Base-by-base conservation (phyloP, 2,113 vertebrate genomes). In the Microcebus murinus region DNA sequence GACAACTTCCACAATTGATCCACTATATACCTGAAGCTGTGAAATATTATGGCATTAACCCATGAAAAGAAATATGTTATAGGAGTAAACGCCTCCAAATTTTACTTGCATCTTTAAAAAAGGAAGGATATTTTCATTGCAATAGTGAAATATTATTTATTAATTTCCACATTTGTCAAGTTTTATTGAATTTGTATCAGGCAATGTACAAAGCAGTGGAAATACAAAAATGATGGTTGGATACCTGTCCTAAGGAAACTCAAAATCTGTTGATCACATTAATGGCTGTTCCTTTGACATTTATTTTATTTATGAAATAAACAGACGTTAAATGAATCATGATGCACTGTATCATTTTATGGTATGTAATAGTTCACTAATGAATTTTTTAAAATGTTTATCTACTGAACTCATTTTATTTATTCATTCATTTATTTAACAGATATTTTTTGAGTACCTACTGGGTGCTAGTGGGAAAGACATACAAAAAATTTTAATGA, bases 291-390 rank as follows among this genome's bases (percentile, higher is more conserved):
- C 20, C 18, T 71, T 95, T 36, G 63, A 31, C 11, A n/a, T n/a
- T 79, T 65, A 77, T 50, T 90, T 94, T 92, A 77, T 85, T 82
- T 93, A 57, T 84, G 68, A 83, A 92, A 68, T 61, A 86, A 83
- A 1, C 48, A 89, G 48, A 86, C 6, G 13, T 50, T 73, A 93
- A 91, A 63, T 67, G 13, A 95, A 90, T 92, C 21, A 50, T 39
- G 17, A 52, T 59, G 7, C 0, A 70, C 18, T 74, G 5, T 9
- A 80, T 57, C 55, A 50, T 85, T 91, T 55, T 67, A 48, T 61
- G 8, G 13, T 71, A 76, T 89, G n/a, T 18, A 21, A 15, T 91
- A 93, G 73, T 83, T 82, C 29, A 94, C 17, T 77, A 73, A 82
- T 52, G 14, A 68, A 65, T 74, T 65, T n/a, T 52, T 31, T 48